These are phyloP conservation scores for Dasysyrphus tricinctus DNA, from an alignment of 2,888 invertebrate species.

Conservation along the genomic window DNA sequence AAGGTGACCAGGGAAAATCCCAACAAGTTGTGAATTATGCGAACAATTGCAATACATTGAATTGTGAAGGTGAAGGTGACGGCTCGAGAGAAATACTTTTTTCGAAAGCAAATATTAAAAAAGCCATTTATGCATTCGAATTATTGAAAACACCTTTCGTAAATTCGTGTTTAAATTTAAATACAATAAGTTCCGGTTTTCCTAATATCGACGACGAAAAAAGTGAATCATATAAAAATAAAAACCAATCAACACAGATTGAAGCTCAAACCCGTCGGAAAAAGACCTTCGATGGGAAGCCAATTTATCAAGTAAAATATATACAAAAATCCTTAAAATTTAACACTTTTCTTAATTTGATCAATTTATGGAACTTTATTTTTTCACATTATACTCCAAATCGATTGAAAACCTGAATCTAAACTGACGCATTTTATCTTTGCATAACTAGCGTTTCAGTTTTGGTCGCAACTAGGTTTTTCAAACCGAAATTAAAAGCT, in stretches of 20 bases:
- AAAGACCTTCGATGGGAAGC: constrained; percentile 77
- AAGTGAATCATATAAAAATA: constrained; percentile 12
- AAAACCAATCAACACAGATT: background rate
- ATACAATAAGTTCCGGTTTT: constrained; percentile 57
- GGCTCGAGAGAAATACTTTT: constrained; percentile 47
- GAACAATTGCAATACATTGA: background rate
- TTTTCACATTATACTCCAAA: too few species aligned
- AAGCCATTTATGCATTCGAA: constrained; percentile 38
- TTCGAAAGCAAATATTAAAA: constrained; percentile 65
- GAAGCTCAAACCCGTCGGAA: constrained; percentile 39
- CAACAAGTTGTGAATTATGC: constrained; percentile 45
- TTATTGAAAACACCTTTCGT: constrained; percentile 68
- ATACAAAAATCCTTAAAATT: background rate
- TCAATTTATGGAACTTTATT: too few species aligned
- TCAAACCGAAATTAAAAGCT: too few species aligned
- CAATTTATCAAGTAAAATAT: constrained; percentile 76
- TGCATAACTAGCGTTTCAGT: too few species aligned
- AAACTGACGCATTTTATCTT: too few species aligned
- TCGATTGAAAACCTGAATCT: too few species aligned
- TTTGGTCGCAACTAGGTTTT: too few species aligned
- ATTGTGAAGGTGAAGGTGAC: background rate
- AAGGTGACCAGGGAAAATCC: background rate
- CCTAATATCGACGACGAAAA: constrained; percentile 74
- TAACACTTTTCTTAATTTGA: too few species aligned
- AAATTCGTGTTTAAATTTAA: constrained; percentile 59